Percentiles rank a stretch among this genome's conserved stretches.
phyloP scores from a whole-genome alignment of 1,140 invertebrate species.

The Scaptodrosophila lebanonensis region DNA sequence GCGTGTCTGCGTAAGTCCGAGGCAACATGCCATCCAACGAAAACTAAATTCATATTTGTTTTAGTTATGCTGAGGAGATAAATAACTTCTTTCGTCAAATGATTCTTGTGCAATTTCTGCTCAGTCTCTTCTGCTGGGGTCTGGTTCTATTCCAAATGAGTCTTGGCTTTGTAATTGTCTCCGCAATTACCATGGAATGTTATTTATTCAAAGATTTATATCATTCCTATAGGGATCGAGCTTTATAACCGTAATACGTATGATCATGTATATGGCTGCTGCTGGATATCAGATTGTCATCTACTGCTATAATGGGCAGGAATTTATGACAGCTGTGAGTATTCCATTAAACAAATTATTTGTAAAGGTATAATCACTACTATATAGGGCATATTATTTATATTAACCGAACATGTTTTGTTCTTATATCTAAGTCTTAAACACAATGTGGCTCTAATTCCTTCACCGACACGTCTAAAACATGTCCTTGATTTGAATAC shows the following conservation, averaged over 20 bases:
- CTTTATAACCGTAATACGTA: slow-evolving; percentile 39
- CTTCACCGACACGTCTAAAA: too few species aligned
- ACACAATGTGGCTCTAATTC: too few species aligned
- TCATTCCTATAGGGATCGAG: slow-evolving; percentile 29
- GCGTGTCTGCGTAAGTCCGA: slow-evolving; percentile 36
- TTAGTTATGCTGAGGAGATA: slow-evolving; percentile 42
- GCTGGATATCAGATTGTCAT: slow-evolving; percentile 61
- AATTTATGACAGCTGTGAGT: slow-evolving; percentile 51
- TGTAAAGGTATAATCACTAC: neutral
- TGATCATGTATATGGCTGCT: slow-evolving; percentile 61
- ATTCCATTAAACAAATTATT: slow-evolving; percentile 7
- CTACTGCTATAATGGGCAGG: slow-evolving; percentile 68
- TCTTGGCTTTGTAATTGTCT: slow-evolving; percentile 46
- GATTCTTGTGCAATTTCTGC: slow-evolving; percentile 54
- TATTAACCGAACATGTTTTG: too few species aligned
- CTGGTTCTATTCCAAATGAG: slow-evolving; percentile 63
- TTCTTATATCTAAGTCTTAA: neutral
- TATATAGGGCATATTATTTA: too few species aligned
- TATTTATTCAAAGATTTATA: neutral
- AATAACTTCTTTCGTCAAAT: slow-evolving; percentile 54
- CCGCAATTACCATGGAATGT: neutral
- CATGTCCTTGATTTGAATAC: too few species aligned
- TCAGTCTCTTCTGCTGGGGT: slow-evolving; percentile 58
- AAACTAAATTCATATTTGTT: neutral
- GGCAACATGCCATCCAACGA: neutral